Percentiles rank a stretch among this genome's conserved stretches.
phyloP scores from a whole-genome alignment of 2,888 invertebrate genomes.

The Patella caerulea region DNA sequence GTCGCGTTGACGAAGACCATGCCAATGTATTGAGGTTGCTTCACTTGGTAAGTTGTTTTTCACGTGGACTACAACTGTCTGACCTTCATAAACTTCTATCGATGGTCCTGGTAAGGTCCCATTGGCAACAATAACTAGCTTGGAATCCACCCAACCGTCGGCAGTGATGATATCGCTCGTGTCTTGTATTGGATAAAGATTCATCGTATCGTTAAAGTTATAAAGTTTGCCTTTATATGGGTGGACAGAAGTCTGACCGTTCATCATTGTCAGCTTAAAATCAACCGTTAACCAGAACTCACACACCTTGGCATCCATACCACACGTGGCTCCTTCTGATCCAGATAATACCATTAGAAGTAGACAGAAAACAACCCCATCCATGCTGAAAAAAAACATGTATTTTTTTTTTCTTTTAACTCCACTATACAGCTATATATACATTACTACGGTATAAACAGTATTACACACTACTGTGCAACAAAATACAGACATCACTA shows the following conservation, averaged over 20 bases:
- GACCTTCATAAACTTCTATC: conserved; percentile 5
- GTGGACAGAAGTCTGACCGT: conserved; percentile 37
- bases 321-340: conserved; percentile 18
- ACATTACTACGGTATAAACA: too few species aligned
- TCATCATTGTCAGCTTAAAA: conserved; percentile 49
- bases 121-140: background rate
- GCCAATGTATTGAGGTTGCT: conserved; percentile 1
- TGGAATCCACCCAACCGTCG: background rate
- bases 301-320: conserved; percentile 35
- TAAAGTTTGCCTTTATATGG: conserved; percentile 45
- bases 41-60: background rate
- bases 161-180: background rate
- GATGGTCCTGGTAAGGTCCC: background rate
- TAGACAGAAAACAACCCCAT: too few species aligned
- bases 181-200: conserved; percentile 30
- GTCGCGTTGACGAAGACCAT: conserved; percentile 2
- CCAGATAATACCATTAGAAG: too few species aligned
- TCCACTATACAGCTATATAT: too few species aligned
- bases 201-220: conserved; percentile 43
- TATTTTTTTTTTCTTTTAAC: too few species aligned
- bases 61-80: background rate
- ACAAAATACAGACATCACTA: too few species aligned
- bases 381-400: too few species aligned
- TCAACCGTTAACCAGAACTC: conserved; percentile 42
- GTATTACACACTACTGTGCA: too few species aligned